Evolutionary conservation across 92 coral and sea anemone genomes (phyloP), one percentile per base, ranked within the genome.

Genomic region (Epizoanthus illoricatus): DNA sequence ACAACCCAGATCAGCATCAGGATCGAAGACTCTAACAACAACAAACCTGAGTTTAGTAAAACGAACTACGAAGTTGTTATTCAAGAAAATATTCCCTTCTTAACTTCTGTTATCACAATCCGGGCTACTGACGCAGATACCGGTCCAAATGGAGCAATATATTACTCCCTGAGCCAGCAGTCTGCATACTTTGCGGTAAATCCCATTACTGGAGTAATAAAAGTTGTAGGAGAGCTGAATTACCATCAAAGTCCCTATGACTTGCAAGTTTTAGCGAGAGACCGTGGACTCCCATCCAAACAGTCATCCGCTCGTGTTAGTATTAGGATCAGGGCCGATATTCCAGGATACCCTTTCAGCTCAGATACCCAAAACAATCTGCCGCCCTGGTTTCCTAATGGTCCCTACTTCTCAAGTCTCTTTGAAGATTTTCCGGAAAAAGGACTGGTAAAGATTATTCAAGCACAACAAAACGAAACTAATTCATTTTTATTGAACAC

Each of bases 361-460:
- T 41, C 91, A 5, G 73, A 78, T 63, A 88, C 97, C 23, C 86
- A 86, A 5, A 74, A 57, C 9, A 87, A 91, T 76, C 68, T 87
- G 3, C 73, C 86, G 1, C 92, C 94, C 4, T 80, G 70, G 11
- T 93, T 93, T 65, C 94, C 91, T 3, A 86, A 88, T 19, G 90
- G 88, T 8, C 83, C 92, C 7, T 93, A 90, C 65, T 70, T 81
- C 43, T 85, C 89, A 7, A 91, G 89, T 85, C 80, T 93, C 18
- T 88, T 93, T 21, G 97, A 93, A 65, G 94, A 93, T 71, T 91
- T 90, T 61, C 97, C 97, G 8, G 76, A 84, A 9, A 62, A 62
- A 1, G 97, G 94, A 6, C 87, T 90, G 1, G 60, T 93, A 11
- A 85, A 86, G 60, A 75, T 93, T 0, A 81, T 93, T 58, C 85